Conservation (phyloP, 2,113 vertebrate species). For the Lamprologus sp. region DNA sequence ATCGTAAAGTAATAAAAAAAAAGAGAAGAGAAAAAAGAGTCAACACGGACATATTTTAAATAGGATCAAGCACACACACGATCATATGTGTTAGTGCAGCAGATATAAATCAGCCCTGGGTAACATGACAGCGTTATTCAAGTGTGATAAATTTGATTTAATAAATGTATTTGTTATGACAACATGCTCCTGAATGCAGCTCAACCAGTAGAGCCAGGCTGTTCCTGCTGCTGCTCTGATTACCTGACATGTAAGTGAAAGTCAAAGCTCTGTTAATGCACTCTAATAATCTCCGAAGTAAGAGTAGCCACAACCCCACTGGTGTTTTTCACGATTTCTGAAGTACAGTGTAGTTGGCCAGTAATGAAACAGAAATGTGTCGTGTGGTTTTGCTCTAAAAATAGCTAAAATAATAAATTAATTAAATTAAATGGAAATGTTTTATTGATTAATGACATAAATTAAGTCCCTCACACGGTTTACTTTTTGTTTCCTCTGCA, state of each 20-base stretch:
- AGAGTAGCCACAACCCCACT: neutral
- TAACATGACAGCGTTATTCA: neutral
- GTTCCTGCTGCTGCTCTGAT: neutral
- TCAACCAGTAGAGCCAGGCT: neutral
- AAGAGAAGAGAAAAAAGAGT: neutral
- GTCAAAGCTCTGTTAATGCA: neutral
- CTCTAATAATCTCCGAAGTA: neutral
- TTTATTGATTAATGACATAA: neutral
- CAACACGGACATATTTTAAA: neutral
- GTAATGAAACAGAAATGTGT: neutral
- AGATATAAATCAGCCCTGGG: neutral
- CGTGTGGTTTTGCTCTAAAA: neutral
- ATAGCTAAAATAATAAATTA: neutral
- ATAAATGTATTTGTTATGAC: neutral
- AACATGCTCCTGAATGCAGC: neutral
- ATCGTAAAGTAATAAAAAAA: neutral
- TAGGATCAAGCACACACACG: neutral
- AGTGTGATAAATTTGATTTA: neutral
- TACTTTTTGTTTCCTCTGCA: neutral
- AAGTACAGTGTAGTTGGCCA: neutral
- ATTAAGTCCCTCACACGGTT: rapidly evolving
- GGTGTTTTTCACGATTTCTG: neutral
- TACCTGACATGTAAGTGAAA: neutral
- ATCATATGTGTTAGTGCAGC: neutral
- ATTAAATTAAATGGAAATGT: neutral